Evolutionary conservation across 2,797 vertebrate genomes (phyloP).

Genomic region (Eutrigla gurnardus): DNA sequence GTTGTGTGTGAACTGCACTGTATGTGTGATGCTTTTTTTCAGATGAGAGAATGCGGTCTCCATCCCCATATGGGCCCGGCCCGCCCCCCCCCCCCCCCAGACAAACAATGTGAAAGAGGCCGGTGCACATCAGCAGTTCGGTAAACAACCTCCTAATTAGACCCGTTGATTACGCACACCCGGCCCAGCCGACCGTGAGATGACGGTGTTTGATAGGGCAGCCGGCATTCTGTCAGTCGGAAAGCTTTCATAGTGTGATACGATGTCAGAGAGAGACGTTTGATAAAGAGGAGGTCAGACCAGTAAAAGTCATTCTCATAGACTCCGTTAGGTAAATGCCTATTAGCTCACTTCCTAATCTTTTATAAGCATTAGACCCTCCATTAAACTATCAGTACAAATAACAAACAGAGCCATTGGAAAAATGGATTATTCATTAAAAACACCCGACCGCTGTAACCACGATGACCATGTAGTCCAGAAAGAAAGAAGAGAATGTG

Average conservation of each 20-base stretch:
- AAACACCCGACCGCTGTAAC: neutral
- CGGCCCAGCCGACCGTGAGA: slow-evolving; percentile 49
- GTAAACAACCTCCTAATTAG: slow-evolving; percentile 76
- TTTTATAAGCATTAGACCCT: neutral
- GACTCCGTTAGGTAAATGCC: neutral
- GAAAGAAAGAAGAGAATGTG: neutral
- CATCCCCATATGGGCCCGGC: slow-evolving; percentile 39
- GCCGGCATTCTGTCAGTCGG: slow-evolving; percentile 40
- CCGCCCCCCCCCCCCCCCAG: slow-evolving; percentile 44
- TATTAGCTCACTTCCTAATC: neutral
- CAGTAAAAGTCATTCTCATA: neutral
- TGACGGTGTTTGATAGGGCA: slow-evolving; percentile 42
- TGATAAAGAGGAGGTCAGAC: no score
- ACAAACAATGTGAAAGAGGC: slow-evolving; percentile 68
- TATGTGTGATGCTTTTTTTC: slow-evolving; percentile 6
- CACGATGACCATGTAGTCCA: neutral
- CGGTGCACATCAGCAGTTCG: slow-evolving; percentile 56
- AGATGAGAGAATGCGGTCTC: slow-evolving; percentile 38
- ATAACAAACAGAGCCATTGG: neutral
- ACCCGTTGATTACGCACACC: slow-evolving; percentile 72
- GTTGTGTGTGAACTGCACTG: neutral
- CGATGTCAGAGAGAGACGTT: slow-evolving; percentile 15
- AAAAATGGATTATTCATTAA: neutral
- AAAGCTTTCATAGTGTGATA: slow-evolving; percentile 20
- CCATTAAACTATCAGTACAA: neutral